Evolutionary conservation across 2,113 vertebrate genomes (phyloP).

Genomic region (Spizaetus ornatus): DNA sequence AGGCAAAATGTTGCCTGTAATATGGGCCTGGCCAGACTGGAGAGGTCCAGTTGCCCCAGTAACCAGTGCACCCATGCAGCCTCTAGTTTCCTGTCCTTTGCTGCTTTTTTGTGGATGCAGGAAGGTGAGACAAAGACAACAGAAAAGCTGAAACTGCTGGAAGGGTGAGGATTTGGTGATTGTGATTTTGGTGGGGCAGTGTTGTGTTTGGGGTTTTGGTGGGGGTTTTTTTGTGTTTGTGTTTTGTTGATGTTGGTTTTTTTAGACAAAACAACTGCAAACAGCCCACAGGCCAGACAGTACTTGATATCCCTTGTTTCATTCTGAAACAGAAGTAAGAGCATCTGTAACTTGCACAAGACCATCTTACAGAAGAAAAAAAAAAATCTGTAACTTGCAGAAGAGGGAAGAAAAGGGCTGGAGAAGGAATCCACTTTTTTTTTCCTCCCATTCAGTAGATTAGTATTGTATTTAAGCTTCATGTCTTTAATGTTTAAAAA

Average conservation of each 20-base stretch:
- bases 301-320: background rate
- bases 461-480: background rate
- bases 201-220: background rate
- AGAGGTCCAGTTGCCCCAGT: background rate
- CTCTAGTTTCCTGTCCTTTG: background rate
- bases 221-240: background rate
- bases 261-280: background rate
- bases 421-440: background rate
- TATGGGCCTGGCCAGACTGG: background rate
- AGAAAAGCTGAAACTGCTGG: background rate
- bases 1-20: fast-evolving
- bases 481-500: background rate
- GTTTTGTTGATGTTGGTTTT: background rate
- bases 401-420: background rate
- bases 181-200: background rate
- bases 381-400: background rate
- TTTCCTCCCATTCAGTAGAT: background rate
- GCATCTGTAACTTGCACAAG: background rate
- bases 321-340: background rate
- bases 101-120: background rate
- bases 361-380: background rate
- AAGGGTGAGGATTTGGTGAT: background rate
- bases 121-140: background rate
- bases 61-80: background rate
- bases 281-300: background rate